Base-by-base conservation (phyloP, 2,888 invertebrate genomes). In the Adelognathus sp. region DNA sequence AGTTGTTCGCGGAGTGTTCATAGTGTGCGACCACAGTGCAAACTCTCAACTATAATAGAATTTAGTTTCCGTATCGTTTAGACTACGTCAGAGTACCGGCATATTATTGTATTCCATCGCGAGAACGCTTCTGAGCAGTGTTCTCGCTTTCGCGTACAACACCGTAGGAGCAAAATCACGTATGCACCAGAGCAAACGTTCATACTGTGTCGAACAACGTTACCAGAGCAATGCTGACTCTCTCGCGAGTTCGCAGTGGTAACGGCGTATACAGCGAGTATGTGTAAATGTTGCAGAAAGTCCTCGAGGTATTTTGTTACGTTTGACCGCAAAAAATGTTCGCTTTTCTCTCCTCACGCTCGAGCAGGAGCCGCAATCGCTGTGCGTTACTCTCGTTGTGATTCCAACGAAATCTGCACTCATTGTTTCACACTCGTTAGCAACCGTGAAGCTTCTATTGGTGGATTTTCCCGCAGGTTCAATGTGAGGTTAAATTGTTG, bases 301-400 rank as follows among this genome's bases (percentile, higher is more conserved):
- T 31, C 63, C 41, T 41, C 46, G 46, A 63, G 56, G 52, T 71
- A 73, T 78, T 78, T 73, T 63, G 77, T 67, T 69, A 73, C 77
- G 77, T 78, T 73, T 36, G 46, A 50, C 50, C 67, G 14, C 73
- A 78, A 69, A 67, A 77, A 77, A 77, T 69, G 67, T 73, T 69
- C 56, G 67, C 33, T 61, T 77, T 63, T 31, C 52, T 50, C 69
- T 54, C 70, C 41, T 50, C 50, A 72, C 58, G 56, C 70, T 54
- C 29, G 21, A 46, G 63, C 70, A 39, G 63, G 67, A 41, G 50
- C 50, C 39, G 58, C 56, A 77, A 66, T 63, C 61, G 69, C 36
- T n/a, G n/a, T n/a, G n/a, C n/a, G n/a, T n/a, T n/a, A n/a, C n/a
- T n/a, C n/a, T 36, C 66, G 24, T 50, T 21, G 11, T 14, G n/a